A percentile compares a stretch with the other conserved stretches of the same genome.
phyloP scores from a whole-genome alignment of 2,888 invertebrate genomes.

The Linnaemya vulpina region DNA sequence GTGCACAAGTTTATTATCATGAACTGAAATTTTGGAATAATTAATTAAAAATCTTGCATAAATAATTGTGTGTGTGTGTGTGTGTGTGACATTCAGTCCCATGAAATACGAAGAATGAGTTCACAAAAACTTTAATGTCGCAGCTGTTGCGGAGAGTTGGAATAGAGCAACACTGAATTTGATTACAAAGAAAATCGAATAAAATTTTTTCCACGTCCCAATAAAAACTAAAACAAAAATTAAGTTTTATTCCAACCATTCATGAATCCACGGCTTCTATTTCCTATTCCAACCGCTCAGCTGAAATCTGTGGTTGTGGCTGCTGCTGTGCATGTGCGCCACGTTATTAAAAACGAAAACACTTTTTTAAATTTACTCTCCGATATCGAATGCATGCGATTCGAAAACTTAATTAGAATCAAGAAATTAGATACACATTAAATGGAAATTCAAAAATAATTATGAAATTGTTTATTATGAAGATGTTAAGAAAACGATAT shows the following conservation, averaged over 20 bases:
- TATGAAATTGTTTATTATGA: conserved; percentile 29
- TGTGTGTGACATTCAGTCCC: no score
- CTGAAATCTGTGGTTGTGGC: neutral
- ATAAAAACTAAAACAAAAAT: no score
- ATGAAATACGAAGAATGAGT: no score
- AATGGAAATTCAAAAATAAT: conserved; percentile 52
- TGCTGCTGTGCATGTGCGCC: neutral
- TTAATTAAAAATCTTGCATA: no score
- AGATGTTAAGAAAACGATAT: conserved; percentile 1
- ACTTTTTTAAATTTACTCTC: neutral
- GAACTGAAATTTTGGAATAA: no score
- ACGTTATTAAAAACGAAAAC: conserved; percentile 33
- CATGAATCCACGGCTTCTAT: neutral
- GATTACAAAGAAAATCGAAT: no score
- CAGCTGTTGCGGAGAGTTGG: no score
- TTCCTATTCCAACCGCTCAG: neutral
- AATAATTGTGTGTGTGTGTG: no score
- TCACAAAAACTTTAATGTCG: no score
- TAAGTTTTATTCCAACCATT: neutral
- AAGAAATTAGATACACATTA: conserved; percentile 47
- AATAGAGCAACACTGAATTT: no score
- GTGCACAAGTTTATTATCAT: neutral
- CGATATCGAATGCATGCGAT: conserved; percentile 46
- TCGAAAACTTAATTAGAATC: conserved; percentile 40
- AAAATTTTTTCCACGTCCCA: no score